A percentile compares a stretch with the other conserved stretches of the same genome.
Evolutionary conservation across 1,140 invertebrate genomes (phyloP).

Genomic region (Drosophila sproati): DNA sequence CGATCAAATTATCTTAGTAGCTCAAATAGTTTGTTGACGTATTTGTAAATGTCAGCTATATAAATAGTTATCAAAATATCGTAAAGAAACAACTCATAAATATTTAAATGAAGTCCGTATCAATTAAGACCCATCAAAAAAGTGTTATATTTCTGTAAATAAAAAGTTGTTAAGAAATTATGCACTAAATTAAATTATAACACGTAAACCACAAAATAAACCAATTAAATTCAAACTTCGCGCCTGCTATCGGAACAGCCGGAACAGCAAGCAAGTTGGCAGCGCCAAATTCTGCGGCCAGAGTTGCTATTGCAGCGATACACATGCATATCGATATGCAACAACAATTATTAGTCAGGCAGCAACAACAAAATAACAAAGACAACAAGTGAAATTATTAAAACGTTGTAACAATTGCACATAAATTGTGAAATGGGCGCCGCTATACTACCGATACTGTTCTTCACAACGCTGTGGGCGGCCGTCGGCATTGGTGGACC

Average conservation of each 20-base stretch:
- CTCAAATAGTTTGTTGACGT: neutral
- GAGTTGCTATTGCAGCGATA: constrained; percentile 13
- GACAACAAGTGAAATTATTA: constrained; percentile 40
- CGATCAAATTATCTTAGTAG: neutral
- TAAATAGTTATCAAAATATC: neutral
- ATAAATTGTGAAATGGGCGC: constrained; percentile 88
- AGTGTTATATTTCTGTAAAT: too few species aligned
- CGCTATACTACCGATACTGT: constrained; percentile 89
- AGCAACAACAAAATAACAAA: constrained; percentile 24
- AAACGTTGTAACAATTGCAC: neutral
- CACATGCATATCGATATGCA: constrained; percentile 27
- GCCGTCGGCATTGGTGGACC: constrained; percentile 93
- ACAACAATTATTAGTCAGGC: constrained; percentile 14
- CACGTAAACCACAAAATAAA: neutral
- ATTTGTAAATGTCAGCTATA: neutral
- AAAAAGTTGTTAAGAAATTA: too few species aligned
- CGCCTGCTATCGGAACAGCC: neutral
- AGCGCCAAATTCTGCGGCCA: neutral
- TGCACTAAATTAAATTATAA: too few species aligned
- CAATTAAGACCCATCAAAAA: too few species aligned
- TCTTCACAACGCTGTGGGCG: constrained; percentile 93
- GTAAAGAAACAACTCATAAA: too few species aligned
- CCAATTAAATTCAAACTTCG: constrained; percentile 4
- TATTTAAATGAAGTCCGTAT: too few species aligned
- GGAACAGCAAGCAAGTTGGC: constrained; percentile 37